phyloP scores from a whole-genome alignment of 2,888 invertebrate species.

The Pantelozetes paolii region DNA sequence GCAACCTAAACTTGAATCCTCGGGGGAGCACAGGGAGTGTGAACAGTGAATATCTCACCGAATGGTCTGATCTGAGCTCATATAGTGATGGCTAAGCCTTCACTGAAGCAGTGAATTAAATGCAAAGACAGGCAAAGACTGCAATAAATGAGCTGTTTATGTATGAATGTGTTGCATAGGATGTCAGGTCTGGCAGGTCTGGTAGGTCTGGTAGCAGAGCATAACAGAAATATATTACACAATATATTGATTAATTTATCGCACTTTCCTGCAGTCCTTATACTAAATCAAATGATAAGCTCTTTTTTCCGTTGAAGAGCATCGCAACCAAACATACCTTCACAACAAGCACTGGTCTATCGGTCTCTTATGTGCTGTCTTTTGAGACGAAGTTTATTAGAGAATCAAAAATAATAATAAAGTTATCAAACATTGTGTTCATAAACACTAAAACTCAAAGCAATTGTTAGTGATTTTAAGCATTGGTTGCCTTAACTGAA shows the following conservation, averaged over 20 bases:
- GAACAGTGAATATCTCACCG: neutral
- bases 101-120: neutral
- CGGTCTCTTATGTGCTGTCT: neutral
- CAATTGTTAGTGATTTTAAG: neutral
- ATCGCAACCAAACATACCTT: neutral
- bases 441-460: neutral
- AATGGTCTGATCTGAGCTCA: neutral
- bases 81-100: neutral
- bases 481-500: neutral
- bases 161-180: neutral
- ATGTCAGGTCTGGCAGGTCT: neutral
- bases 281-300: constrained; percentile 25
- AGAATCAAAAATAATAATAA: neutral
- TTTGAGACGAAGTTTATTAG: neutral
- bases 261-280: constrained; percentile 3
- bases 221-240: neutral
- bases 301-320: neutral
- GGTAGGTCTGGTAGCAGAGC: neutral
- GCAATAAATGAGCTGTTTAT: neutral
- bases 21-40: neutral
- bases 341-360: neutral
- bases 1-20: constrained; percentile 3
- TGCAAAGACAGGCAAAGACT: neutral
- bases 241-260: constrained; percentile 31
- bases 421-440: constrained; percentile 4